These are phyloP conservation scores for Catharus fuscescens DNA, from an alignment of 2,113 vertebrate species.

Conservation along the genomic window DNA sequence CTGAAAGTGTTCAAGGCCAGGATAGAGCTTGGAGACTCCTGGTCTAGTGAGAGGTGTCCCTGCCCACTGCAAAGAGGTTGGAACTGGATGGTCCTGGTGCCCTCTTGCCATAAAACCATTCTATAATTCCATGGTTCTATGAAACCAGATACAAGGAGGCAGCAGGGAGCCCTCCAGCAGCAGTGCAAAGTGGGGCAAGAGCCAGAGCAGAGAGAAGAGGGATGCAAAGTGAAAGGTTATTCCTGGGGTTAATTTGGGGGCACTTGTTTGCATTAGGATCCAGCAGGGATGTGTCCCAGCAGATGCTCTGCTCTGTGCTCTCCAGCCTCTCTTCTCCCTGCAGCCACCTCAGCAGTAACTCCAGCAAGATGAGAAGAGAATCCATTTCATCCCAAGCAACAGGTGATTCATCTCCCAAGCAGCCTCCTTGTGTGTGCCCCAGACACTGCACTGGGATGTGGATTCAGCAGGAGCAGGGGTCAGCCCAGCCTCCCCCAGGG, in stretches of 20 bases:
- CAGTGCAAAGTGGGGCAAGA: neutral
- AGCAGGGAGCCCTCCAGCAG: neutral
- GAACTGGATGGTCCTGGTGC: neutral
- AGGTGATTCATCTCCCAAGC: constrained; percentile 53
- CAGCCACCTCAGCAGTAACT: neutral
- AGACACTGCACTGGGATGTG: neutral
- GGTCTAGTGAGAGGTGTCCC: neutral
- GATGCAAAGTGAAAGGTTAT: neutral
- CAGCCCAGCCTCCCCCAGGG: constrained; percentile 37
- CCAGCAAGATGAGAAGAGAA: neutral
- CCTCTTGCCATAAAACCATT: neutral
- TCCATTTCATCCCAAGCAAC: neutral
- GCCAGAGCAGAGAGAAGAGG: neutral
- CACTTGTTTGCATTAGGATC: neutral
- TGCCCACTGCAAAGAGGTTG: neutral
- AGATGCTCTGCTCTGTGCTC: neutral
- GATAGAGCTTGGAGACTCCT: neutral
- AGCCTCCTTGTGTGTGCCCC: neutral
- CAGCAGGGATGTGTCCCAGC: neutral
- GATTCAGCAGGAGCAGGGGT: constrained; percentile 49
- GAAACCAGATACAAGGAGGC: neutral
- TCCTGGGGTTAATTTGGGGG: neutral
- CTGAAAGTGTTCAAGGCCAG: neutral
- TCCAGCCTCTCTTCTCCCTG: neutral
- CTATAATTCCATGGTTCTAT: neutral